Evolutionary conservation across 2,888 invertebrate species (phyloP).

Genomic region (Drosophila emarginata): DNA sequence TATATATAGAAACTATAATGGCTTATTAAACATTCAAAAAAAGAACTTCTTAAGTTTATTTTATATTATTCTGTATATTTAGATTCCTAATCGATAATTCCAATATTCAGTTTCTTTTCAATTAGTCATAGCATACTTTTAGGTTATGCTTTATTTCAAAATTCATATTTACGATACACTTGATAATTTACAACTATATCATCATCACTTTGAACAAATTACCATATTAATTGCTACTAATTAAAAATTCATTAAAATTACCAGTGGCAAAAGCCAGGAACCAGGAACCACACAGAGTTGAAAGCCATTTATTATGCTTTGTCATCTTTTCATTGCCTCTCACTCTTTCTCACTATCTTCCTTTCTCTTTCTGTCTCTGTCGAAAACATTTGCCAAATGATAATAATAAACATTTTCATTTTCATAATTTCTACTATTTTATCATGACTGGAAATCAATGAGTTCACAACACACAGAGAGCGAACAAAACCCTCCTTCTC

Average conservation of each 20-base stretch:
- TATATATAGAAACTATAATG: too few relatives aligned
- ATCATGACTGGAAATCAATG: slow-evolving; percentile 67
- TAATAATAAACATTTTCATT: slow-evolving; percentile 75
- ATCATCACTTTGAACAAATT: slow-evolving; percentile 70
- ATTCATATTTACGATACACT: neutral
- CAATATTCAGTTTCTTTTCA: neutral
- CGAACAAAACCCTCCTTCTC: neutral
- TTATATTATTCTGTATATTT: too few relatives aligned
- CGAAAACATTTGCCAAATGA: slow-evolving; percentile 49
- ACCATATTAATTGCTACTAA: slow-evolving; percentile 79
- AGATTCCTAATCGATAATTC: neutral
- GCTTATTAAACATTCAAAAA: too few relatives aligned
- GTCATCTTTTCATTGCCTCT: slow-evolving; percentile 3
- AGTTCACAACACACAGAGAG: slow-evolving; percentile 59
- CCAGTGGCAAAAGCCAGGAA: slow-evolving; percentile 30
- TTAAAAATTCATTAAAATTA: slow-evolving; percentile 76
- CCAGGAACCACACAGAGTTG: slow-evolving; percentile 11
- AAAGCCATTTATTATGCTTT: slow-evolving; percentile 17
- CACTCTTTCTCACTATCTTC: neutral
- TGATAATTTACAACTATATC: slow-evolving; percentile 15
- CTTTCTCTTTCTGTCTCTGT: neutral
- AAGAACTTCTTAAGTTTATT: too few relatives aligned
- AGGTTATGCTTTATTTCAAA: neutral
- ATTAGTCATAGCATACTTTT: slow-evolving; percentile 6
- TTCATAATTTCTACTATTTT: slow-evolving; percentile 63